These are phyloP conservation scores for Falco biarmicus DNA, from an alignment of 2,797 vertebrate species.

Conservation along the genomic window DNA sequence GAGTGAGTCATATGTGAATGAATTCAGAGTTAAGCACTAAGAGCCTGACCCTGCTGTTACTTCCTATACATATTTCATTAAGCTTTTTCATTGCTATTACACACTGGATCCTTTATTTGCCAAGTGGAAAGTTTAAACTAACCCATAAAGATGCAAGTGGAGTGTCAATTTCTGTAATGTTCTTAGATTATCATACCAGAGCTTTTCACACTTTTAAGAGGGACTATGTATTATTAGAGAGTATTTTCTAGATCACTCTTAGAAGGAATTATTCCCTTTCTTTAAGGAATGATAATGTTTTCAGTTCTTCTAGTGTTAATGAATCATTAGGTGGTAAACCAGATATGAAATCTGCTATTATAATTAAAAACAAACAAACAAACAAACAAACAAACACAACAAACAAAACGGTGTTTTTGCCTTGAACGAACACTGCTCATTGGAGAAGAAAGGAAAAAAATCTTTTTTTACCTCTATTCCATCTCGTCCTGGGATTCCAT, in stretches of 20 bases:
- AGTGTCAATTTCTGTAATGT: background rate
- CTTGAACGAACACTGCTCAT: background rate
- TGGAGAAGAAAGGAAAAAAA: background rate
- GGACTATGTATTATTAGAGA: background rate
- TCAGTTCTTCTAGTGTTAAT: background rate
- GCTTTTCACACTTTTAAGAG: background rate
- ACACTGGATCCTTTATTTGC: background rate
- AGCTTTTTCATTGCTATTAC: background rate
- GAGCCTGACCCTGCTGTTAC: background rate
- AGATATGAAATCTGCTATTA: background rate
- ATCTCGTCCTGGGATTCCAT: conserved; percentile 86
- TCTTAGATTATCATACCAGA: background rate
- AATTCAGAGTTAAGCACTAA: background rate
- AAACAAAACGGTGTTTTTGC: background rate
- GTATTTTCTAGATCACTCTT: background rate
- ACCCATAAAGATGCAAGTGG: background rate
- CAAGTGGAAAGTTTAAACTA: background rate
- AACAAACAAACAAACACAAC: too few species aligned
- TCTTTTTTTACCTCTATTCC: conserved; percentile 82
- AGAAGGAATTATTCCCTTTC: background rate
- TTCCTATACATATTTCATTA: background rate
- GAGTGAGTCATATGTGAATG: background rate
- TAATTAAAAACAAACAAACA: background rate
- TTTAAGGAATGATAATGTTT: background rate
- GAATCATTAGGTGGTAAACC: background rate